These are phyloP conservation scores for Narcine bancroftii DNA, from an alignment of 2,113 vertebrate genomes.

Conservation along the genomic window DNA sequence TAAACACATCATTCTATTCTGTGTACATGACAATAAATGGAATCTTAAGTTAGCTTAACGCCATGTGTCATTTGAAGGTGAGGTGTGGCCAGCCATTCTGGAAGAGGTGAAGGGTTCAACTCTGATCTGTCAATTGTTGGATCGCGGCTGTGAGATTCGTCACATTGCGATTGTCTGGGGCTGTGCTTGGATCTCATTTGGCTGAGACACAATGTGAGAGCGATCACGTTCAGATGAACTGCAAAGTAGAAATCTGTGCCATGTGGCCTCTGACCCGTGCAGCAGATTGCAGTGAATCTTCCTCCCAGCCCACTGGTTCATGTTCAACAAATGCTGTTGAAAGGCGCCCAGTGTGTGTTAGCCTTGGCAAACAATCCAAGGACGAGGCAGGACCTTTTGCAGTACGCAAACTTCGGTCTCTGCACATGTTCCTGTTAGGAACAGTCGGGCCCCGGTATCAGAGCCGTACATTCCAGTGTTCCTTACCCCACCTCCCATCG, in stretches of 20 bases:
- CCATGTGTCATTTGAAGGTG: not conserved
- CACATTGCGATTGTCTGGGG: too few species aligned
- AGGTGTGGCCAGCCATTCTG: not conserved
- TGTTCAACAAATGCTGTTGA: slow-evolving; percentile 47
- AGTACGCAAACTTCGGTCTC: slow-evolving; percentile 44
- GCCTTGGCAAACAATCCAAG: slow-evolving; percentile 49
- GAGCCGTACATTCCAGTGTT: not conserved
- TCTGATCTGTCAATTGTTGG: too few species aligned
- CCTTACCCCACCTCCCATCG: slow-evolving; percentile 38
- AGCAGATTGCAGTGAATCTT: not conserved
- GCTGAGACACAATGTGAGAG: too few species aligned
- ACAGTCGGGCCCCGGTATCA: not conserved
- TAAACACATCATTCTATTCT: not conserved
- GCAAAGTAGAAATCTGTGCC: not conserved
- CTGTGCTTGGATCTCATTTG: too few species aligned
- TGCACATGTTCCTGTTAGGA: slow-evolving; percentile 43
- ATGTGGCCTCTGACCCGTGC: not conserved
- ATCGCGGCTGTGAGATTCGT: too few species aligned
- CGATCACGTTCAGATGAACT: not conserved
- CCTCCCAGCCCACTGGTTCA: not conserved
- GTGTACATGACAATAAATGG: not conserved
- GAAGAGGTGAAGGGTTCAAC: not conserved
- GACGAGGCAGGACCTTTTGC: slow-evolving; percentile 49
- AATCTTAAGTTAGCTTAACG: too few species aligned
- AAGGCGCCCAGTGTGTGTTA: not conserved